phyloP scores from a whole-genome alignment of 2,113 vertebrate genomes.

The Potamarius usumacintae region DNA sequence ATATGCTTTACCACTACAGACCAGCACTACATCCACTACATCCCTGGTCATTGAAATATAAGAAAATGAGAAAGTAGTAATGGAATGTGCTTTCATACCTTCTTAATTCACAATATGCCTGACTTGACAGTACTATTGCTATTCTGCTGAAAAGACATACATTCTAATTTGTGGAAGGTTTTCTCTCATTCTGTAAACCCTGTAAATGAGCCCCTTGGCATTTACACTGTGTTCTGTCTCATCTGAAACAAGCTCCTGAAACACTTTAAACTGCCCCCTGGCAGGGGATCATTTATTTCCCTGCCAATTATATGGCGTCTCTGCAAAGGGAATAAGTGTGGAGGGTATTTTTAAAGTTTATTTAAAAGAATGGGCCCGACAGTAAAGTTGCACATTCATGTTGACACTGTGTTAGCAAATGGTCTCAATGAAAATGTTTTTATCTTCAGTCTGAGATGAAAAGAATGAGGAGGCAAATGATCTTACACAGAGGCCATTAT shows the following conservation, averaged over 20 bases:
- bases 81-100: neutral
- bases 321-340: constrained; percentile 40
- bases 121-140: constrained; percentile 14
- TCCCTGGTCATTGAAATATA: constrained; percentile 15
- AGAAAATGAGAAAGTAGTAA: neutral
- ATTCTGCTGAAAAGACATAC: constrained; percentile 23
- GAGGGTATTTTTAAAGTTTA: constrained; percentile 44
- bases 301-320: constrained; percentile 50
- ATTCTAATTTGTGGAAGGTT: constrained; percentile 53
- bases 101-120: constrained; percentile 1
- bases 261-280: constrained; percentile 43
- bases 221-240: constrained; percentile 30
- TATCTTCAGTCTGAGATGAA: neutral
- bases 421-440: constrained; percentile 1
- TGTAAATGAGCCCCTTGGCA: constrained; percentile 30
- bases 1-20: constrained; percentile 33
- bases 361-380: constrained; percentile 32
- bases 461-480: neutral
- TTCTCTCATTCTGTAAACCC: constrained; percentile 16
- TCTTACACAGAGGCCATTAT: constrained; percentile 20
- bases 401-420: constrained; percentile 25
- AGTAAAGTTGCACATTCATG: constrained; percentile 14
- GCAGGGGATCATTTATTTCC: constrained; percentile 47
- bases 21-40: constrained; percentile 24
- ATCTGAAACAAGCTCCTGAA: constrained; percentile 30